Conservation (phyloP, 92 coral and sea anemone genomes). For the Umimayanthus chanpuru region DNA sequence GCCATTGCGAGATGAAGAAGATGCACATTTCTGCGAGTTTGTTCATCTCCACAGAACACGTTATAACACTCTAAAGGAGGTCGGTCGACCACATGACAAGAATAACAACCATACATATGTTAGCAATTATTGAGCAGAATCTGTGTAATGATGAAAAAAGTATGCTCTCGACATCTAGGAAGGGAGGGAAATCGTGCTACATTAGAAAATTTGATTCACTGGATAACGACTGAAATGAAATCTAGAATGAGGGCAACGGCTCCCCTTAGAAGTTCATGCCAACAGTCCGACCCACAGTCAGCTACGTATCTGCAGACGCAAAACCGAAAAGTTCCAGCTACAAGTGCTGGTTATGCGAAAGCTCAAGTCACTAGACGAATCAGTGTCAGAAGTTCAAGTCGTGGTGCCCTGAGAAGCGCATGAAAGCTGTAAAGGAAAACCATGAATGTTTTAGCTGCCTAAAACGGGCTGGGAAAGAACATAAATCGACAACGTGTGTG, state of each 20-base stretch:
- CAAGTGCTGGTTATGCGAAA: conserved; percentile 35
- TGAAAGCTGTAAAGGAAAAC: no score
- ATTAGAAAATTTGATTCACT: conserved; percentile 42
- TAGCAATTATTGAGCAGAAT: conserved; percentile 59
- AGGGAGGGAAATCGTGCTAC: conserved; percentile 42
- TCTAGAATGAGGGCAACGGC: not conserved
- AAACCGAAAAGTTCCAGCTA: not conserved
- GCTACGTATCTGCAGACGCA: not conserved
- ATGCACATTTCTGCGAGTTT: conserved; percentile 61
- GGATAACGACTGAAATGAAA: conserved; percentile 44
- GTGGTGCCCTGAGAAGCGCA: not conserved
- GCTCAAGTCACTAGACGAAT: conserved; percentile 34
- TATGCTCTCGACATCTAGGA: conserved; percentile 65
- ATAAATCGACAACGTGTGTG: conserved; percentile 52
- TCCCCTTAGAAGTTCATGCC: conserved; percentile 49
- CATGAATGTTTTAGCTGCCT: conserved; percentile 26
- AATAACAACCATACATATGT: conserved; percentile 73
- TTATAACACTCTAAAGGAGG: conserved; percentile 72
- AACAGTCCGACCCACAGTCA: not conserved
- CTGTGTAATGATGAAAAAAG: conserved; percentile 24
- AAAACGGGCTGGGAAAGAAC: conserved; percentile 52
- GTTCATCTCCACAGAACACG: conserved; percentile 64
- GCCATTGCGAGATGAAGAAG: conserved; percentile 60
- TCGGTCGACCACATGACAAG: conserved; percentile 63
- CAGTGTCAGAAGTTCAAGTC: conserved; percentile 31